Evolutionary conservation across 2,888 invertebrate genomes (phyloP).

Genomic region (Dicyrtoma fusca): DNA sequence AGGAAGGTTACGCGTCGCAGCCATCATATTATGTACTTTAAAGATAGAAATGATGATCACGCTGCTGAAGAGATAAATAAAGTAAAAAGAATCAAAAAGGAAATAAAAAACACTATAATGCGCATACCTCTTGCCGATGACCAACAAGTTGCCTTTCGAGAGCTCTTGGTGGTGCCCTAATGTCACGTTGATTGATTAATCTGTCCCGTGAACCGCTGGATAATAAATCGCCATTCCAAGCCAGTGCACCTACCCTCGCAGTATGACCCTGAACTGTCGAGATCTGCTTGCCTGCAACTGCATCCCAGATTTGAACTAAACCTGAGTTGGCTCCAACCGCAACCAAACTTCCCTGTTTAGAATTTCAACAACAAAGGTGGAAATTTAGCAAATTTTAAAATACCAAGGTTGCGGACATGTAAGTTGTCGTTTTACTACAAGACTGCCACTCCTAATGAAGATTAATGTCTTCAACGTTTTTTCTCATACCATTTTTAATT

Average conservation of each 20-base stretch:
- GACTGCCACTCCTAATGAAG: conserved; percentile 6
- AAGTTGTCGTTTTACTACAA: too few species aligned
- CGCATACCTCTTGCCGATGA: conserved; percentile 85
- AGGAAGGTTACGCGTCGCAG: background rate
- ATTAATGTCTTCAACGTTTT: background rate
- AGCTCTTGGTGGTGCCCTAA: conserved; percentile 77
- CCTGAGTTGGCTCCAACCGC: conserved; percentile 98
- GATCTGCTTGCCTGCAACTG: conserved; percentile 83
- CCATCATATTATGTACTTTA: too few species aligned
- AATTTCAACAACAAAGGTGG: background rate
- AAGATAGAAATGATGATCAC: too few species aligned
- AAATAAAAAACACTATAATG: conserved; percentile 1
- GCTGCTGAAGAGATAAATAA: background rate
- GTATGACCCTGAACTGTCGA: conserved; percentile 89
- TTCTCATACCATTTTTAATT: too few species aligned
- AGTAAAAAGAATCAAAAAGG: background rate
- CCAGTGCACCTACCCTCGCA: conserved; percentile 90
- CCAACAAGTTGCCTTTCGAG: conserved; percentile 80
- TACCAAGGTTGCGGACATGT: too few species aligned
- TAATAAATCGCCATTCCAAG: conserved; percentile 96
- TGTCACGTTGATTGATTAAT: conserved; percentile 90
- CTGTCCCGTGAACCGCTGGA: conserved; percentile 95
- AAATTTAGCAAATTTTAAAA: too few species aligned
- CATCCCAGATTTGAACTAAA: conserved; percentile 98
- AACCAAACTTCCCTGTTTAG: conserved; percentile 76